phyloP scores from a whole-genome alignment of 2,113 vertebrate species.

The Malurus melanocephalus region DNA sequence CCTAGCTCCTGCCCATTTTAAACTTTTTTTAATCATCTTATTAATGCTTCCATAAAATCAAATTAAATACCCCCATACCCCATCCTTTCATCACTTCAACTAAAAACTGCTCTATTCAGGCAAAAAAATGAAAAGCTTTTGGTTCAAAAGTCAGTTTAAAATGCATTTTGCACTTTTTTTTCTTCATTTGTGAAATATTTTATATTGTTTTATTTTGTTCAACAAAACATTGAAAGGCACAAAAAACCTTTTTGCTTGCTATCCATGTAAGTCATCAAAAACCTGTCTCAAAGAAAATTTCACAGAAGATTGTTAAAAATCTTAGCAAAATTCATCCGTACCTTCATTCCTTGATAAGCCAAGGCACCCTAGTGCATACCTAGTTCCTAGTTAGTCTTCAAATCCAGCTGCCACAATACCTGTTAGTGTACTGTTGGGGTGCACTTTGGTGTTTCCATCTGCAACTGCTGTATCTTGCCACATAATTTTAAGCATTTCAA shows the following conservation, averaged over 20 bases:
- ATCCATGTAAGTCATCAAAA: background rate
- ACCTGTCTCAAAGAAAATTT: background rate
- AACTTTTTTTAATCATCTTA: background rate
- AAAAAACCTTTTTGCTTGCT: rapidly evolving
- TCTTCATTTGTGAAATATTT: background rate
- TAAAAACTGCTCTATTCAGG: background rate
- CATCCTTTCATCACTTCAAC: background rate
- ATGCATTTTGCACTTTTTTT: background rate
- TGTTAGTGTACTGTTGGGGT: background rate
- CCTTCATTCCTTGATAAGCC: background rate
- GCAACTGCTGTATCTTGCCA: background rate
- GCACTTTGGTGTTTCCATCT: background rate
- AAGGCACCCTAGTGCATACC: background rate
- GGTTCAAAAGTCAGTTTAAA: background rate
- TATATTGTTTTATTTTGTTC: background rate
- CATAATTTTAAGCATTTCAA: background rate
- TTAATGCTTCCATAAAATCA: background rate
- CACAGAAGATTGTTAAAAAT: background rate
- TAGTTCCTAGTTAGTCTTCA: background rate
- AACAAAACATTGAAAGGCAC: background rate
- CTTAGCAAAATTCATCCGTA: background rate
- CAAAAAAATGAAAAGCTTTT: background rate
- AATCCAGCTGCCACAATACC: background rate
- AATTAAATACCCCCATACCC: rapidly evolving
- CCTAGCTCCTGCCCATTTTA: background rate